Evolutionary conservation across 2,888 invertebrate genomes (phyloP).

Genomic region (Dusona sp.): DNA sequence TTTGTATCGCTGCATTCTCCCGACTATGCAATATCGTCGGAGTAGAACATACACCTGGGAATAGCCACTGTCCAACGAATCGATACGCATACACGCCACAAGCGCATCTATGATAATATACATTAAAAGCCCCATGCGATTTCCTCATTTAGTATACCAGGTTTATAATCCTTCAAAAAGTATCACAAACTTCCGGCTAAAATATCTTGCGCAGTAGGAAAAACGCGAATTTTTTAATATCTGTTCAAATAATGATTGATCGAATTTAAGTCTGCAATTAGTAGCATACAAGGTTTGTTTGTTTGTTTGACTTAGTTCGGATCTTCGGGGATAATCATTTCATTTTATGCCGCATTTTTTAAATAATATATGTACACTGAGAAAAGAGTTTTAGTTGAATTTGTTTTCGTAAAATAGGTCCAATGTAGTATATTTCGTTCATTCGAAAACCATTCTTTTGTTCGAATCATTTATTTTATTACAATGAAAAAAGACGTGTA

Average conservation of each 20-base stretch:
- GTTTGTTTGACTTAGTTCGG: background rate
- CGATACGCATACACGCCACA: constrained; percentile 76
- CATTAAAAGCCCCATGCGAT: constrained; percentile 51
- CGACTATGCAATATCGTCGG: constrained; percentile 57
- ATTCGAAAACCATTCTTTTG: no score
- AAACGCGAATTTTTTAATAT: background rate
- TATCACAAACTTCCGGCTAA: constrained; percentile 39
- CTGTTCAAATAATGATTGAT: background rate
- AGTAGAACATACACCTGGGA: constrained; percentile 57
- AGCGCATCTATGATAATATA: constrained; percentile 65
- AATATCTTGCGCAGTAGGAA: constrained; percentile 14
- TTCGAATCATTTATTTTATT: no score
- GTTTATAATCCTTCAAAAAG: background rate
- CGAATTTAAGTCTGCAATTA: background rate
- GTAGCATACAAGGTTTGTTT: background rate
- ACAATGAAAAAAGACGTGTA: no score
- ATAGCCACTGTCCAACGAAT: constrained; percentile 79
- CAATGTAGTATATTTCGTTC: no score
- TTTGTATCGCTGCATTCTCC: constrained; percentile 37
- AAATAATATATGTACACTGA: no score
- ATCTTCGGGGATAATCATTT: no score
- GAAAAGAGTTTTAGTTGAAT: no score
- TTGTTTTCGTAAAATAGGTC: no score
- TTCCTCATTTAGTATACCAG: constrained; percentile 29
- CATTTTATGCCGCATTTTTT: background rate